Evolutionary conservation across 2,888 invertebrate species (phyloP).

Genomic region (Pediacus dermestoides): DNA sequence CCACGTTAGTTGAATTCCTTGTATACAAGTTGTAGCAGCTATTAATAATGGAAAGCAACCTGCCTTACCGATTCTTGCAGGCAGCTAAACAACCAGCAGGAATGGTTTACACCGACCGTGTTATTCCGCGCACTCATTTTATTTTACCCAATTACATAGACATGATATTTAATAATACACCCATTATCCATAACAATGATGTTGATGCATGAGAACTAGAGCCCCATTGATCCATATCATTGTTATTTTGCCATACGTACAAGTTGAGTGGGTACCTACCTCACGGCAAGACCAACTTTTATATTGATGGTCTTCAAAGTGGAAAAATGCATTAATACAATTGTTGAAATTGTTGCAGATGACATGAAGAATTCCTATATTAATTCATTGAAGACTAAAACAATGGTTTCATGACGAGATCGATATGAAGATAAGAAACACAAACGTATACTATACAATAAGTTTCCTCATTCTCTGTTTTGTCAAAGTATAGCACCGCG

Average conservation of each 20-base stretch:
- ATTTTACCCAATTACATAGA: constrained; percentile 30
- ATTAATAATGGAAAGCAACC: constrained; percentile 25
- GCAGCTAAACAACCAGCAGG: constrained; percentile 10
- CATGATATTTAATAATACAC: constrained; percentile 32
- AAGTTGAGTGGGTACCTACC: too few species aligned
- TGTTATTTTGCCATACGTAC: too few species aligned
- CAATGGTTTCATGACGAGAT: constrained; percentile 37
- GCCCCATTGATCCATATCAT: too few species aligned
- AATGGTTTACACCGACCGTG: constrained; percentile 19
- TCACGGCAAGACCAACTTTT: too few species aligned
- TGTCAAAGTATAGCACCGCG: constrained; percentile 26
- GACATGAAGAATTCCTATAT: constrained; percentile 36
- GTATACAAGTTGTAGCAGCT: constrained; percentile 21
- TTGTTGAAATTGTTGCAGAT: constrained; percentile 15
- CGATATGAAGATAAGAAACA: constrained; percentile 35
- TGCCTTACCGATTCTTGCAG: constrained; percentile 15
- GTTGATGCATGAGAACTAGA: constrained; percentile 27
- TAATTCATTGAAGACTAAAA: constrained; percentile 35
- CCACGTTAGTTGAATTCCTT: constrained; percentile 21
- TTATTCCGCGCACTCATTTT: constrained; percentile 27
- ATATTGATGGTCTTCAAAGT: too few species aligned
- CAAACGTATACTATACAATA: too few species aligned
- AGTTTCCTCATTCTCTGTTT: constrained; percentile 33
- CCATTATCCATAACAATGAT: constrained; percentile 26
- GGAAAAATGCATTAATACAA: too few species aligned